phyloP scores from a whole-genome alignment of 2,113 vertebrate genomes.

The Astur gentilis region DNA sequence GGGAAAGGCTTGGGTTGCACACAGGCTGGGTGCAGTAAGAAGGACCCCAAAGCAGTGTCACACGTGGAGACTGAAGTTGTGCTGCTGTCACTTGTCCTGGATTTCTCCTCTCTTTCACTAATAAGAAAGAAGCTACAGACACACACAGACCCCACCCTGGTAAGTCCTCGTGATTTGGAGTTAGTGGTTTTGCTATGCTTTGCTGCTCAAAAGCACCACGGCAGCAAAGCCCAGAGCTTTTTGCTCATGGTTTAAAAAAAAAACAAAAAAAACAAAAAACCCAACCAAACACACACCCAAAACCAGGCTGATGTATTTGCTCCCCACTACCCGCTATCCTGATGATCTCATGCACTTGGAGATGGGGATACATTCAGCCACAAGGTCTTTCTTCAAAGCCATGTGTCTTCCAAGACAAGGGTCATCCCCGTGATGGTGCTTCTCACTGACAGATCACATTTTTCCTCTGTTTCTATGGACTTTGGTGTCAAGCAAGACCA shows the following conservation, averaged over 20 bases:
- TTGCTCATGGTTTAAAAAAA: background rate
- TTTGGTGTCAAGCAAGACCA: background rate
- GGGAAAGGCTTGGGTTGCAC: background rate
- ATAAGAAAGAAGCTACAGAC: background rate
- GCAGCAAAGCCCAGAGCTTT: background rate
- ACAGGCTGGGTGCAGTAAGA: background rate
- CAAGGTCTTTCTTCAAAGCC: background rate
- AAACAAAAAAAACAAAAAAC: too few species aligned
- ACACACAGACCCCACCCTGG: background rate
- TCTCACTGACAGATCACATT: background rate
- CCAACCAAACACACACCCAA: background rate
- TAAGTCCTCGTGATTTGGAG: background rate
- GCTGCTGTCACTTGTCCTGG: background rate
- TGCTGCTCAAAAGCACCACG: background rate
- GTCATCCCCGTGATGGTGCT: background rate
- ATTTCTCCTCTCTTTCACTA: background rate
- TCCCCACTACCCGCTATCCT: background rate
- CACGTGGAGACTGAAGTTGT: fast-evolving
- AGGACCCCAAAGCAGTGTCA: background rate
- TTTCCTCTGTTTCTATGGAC: background rate
- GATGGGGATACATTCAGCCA: background rate
- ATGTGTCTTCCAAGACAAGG: background rate
- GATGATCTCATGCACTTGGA: background rate
- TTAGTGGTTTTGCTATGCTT: background rate
- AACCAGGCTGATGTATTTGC: too few species aligned